Conservation (phyloP, 2,888 invertebrate genomes). For the Didymodactylos carnosus region DNA sequence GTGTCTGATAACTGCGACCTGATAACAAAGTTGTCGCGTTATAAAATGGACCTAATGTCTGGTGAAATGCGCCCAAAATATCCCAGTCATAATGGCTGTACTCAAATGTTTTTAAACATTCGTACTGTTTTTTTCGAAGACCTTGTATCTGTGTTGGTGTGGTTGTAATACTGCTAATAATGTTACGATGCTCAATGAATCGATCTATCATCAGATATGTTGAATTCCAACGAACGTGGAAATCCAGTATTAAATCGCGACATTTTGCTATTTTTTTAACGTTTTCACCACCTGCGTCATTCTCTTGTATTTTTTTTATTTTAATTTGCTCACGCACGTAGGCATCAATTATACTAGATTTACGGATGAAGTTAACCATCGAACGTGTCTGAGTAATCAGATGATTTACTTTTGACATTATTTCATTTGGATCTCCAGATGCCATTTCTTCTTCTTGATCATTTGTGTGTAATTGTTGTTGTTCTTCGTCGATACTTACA, state of each 20-base stretch:
- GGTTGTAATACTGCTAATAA: background rate
- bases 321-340: background rate
- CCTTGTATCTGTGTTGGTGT: background rate
- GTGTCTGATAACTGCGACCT: background rate
- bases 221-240: background rate
- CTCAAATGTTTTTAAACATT: background rate
- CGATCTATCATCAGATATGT: background rate
- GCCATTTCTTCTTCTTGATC: too few relatives aligned
- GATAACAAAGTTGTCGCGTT: background rate
- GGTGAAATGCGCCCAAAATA: background rate
- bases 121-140: background rate
- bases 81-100: background rate
- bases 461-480: too few relatives aligned
- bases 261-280: background rate
- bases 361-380: background rate
- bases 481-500: too few relatives aligned
- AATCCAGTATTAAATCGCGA: background rate
- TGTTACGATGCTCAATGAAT: background rate
- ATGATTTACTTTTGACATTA: too few relatives aligned
- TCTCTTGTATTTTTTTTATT: background rate
- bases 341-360: background rate
- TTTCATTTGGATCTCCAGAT: too few relatives aligned
- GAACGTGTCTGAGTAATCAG: too few relatives aligned
- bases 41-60: background rate
- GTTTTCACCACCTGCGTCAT: background rate